Conservation (phyloP, 2,797 vertebrate species). For the Sarcophilus harrisii region DNA sequence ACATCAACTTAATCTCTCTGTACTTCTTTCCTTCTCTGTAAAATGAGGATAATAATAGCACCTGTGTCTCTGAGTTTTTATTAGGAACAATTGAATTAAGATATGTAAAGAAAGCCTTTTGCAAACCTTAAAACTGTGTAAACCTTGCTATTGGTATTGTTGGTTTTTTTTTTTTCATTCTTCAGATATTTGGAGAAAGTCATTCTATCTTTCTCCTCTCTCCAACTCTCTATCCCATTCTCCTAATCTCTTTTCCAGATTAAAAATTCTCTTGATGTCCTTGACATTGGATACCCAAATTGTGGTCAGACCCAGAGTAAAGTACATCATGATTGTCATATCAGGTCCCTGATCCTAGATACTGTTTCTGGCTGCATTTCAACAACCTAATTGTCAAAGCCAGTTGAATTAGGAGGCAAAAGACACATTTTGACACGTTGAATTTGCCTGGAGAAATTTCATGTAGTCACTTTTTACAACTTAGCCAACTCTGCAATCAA, state of each 20-base stretch:
- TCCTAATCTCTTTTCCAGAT: background rate
- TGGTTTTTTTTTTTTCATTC: background rate
- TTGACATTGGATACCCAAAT: background rate
- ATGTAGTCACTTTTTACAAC: background rate
- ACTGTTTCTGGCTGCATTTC: background rate
- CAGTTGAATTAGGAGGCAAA: background rate
- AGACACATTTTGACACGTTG: background rate
- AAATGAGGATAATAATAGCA: background rate
- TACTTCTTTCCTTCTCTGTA: background rate
- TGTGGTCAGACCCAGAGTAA: background rate
- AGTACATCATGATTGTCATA: background rate
- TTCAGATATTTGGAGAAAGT: background rate
- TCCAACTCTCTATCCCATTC: background rate
- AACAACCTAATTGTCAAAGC: background rate
- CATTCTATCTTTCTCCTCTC: background rate
- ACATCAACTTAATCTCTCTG: background rate
- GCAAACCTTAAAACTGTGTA: background rate
- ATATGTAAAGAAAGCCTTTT: background rate
- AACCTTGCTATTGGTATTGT: background rate
- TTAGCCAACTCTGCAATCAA: background rate
- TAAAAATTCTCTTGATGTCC: background rate
- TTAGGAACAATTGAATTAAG: background rate
- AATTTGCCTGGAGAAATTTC: background rate
- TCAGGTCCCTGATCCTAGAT: background rate
- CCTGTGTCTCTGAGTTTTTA: background rate